Base-by-base conservation (phyloP, 2,113 vertebrate species). In the Lophius piscatorius region DNA sequence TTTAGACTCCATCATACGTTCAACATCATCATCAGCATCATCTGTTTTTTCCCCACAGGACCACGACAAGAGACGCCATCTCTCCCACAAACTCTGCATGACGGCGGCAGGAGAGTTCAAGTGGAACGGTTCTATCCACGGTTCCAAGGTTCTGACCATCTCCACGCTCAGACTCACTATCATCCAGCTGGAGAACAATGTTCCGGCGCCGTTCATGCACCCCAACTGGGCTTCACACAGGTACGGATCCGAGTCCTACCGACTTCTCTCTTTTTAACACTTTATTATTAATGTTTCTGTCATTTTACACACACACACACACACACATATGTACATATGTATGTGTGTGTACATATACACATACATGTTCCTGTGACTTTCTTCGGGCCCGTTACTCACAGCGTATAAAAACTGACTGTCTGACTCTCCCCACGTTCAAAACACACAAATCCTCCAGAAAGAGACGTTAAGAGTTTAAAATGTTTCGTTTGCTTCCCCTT, bases 221-320 rank as follows among this genome's bases (percentile, higher is more conserved):
- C 97, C 96, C 11, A 99, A 99, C 79, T 99, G 97, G 97, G 95
- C 95, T 21, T 98, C 97, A 26, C 97, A 99, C 92, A 97, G 97
- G 97, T 99, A 92, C 11, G 28, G 45, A 56, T 3, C 31, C 26
- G 9, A 44, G 10, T 11, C 23, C 12, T 9, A 40, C n/a, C 7
- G 17, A 20, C 16, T 4, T 42, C 4, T 21, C 11, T 21, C 1
- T 41, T n/a, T n/a, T n/a, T n/a, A n/a, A n/a, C n/a, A n/a, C n/a
- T n/a, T n/a, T n/a, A n/a, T n/a, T n/a, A n/a, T n/a, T n/a, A n/a
- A n/a, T n/a, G n/a, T n/a, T n/a, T n/a, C n/a, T n/a, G n/a, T n/a
- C n/a, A n/a, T n/a, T n/a, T n/a, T n/a, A n/a, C n/a, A n/a, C n/a
- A n/a, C n/a, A n/a, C n/a, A n/a, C n/a, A n/a, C n/a, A n/a, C n/a